These are phyloP conservation scores for Chaetops frenatus DNA, from an alignment of 2,113 vertebrate species.

Conservation along the genomic window DNA sequence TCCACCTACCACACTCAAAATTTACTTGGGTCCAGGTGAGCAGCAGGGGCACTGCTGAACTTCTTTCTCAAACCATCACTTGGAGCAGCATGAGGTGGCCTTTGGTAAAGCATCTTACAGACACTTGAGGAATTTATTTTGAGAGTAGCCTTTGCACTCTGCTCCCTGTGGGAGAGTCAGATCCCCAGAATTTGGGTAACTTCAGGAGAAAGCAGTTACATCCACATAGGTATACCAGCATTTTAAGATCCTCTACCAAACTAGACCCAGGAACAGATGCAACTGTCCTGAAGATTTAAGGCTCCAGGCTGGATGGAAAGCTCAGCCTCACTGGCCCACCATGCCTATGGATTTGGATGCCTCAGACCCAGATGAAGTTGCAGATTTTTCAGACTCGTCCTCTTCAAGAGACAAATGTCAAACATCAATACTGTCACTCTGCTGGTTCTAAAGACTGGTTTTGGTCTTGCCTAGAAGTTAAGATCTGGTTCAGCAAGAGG, in stretches of 20 bases:
- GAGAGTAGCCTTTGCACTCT: background rate
- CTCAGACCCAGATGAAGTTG: background rate
- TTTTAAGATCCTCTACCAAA: background rate
- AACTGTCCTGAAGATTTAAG: background rate
- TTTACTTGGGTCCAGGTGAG: background rate
- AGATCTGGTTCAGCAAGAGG: background rate
- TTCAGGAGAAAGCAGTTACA: background rate
- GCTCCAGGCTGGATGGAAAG: background rate
- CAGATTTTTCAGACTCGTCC: background rate
- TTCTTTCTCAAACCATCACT: background rate
- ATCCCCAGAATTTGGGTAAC: background rate
- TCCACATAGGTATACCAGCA: background rate
- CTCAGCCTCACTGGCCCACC: background rate
- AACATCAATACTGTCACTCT: background rate
- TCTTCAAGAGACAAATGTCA: background rate
- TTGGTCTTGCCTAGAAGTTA: background rate
- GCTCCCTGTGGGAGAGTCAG: background rate
- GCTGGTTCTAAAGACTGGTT: background rate
- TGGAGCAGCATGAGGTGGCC: background rate
- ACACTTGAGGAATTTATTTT: background rate
- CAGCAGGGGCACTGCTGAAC: background rate
- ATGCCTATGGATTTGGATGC: background rate
- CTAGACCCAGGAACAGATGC: background rate
- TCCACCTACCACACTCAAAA: background rate
- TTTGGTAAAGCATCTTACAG: background rate